Base-by-base conservation (phyloP, 1,140 invertebrate genomes). In the Glomeris maerens region DNA sequence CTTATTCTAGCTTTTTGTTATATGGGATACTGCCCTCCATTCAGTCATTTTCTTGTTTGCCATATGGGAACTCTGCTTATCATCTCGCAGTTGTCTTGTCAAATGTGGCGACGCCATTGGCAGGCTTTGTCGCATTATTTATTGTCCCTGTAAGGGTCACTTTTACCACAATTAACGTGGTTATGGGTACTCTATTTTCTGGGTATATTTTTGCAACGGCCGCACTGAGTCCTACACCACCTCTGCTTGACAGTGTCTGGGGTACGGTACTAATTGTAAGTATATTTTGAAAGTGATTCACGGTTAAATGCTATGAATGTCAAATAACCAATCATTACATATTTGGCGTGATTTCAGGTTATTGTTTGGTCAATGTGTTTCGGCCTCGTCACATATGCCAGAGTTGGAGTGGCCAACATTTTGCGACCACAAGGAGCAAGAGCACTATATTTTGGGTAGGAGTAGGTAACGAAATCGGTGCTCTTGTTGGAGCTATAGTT, bases 1-100 rank as follows among this genome's bases (percentile, higher is more conserved):
- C 41, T 0, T 61, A 64, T 55, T 59, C 69, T 2, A 81, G 78
- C 58, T 73, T 77, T 45, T 68, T 87, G 40, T 72, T 73, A 45
- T 85, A 92, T 60, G 86, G 84, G 39, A 74, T 83, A 41, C 71
- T 93, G 49, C 81, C 84, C 2, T 81, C 83, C 46, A 78, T 92
- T 44, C 84, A 92, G 63, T 81, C 86, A 0, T 95, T 81, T 64
- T 86, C 88, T 1, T 84, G 83, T 66, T 69, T 89, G 47, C 87
- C 89, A 0, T 95, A 93, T 62, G 88, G 89, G 2, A 78, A 78
- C 55, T 61, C 72, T 7, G 77, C 81, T 0, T 93, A 90, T 68
- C 87, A 91, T 65, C 71, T 90, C 57, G 75, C 83, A 4, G 80
- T 84, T 13, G 82, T 81, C 2, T 66, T 93, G 26, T 75, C 80